phyloP scores from a whole-genome alignment of 92 coral and sea anemone genomes.

The Palythoa caribaeorum region DNA sequence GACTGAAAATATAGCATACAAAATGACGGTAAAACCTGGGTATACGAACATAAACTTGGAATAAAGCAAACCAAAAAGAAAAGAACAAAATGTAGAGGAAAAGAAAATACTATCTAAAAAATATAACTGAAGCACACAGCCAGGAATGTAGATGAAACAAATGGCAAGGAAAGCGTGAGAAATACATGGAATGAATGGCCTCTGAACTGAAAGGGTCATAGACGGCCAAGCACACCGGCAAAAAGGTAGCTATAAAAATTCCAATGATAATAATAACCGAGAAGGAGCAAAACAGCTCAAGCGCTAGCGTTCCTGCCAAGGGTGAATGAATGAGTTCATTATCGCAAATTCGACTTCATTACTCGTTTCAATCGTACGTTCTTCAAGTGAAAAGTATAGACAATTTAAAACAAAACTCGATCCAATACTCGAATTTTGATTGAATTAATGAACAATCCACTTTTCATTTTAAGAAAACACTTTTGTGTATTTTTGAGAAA shows the following conservation, averaged over 20 bases:
- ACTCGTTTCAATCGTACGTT: too few species aligned
- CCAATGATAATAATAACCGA: neutral
- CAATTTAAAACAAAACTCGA: too few species aligned
- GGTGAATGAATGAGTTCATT: too few species aligned
- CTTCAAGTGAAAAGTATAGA: too few species aligned
- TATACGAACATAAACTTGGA: neutral
- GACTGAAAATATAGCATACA: neutral
- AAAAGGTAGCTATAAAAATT: neutral
- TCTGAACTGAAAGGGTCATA: too few species aligned
- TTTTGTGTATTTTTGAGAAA: too few species aligned
- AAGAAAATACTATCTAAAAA: neutral
- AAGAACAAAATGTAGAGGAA: neutral
- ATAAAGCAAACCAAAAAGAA: conserved; percentile 6
- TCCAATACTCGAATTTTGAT: too few species aligned
- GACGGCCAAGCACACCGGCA: too few species aligned
- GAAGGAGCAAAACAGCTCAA: neutral
- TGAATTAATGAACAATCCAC: too few species aligned
- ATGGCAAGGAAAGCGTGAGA: neutral
- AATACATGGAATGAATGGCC: too few species aligned
- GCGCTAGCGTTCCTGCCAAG: neutral
- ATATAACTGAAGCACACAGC: neutral
- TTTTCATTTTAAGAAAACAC: too few species aligned
- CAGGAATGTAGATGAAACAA: neutral
- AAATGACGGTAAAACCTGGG: neutral
- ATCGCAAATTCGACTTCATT: too few species aligned